Evolutionary conservation across 1,140 invertebrate species (phyloP), one percentile per base, ranked within the genome.

Genomic region (Acromyrmex echinatior): DNA sequence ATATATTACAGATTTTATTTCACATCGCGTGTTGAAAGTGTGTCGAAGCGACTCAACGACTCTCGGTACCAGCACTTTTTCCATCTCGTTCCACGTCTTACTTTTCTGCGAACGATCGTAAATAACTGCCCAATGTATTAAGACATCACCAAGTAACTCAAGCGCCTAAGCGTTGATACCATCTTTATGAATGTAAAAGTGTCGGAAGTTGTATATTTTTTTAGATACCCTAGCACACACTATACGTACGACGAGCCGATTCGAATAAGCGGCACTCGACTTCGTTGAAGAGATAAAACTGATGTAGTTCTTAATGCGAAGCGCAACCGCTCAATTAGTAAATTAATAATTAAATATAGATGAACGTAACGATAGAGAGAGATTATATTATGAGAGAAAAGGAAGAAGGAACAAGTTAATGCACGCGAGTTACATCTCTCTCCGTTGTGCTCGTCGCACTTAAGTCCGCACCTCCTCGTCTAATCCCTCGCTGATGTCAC

Each of bases 61-160:
- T 82, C 51, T 62, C 56, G 25, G 71, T 51, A 25, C 53, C 35
- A n/a, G 53, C 51, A 45, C 51, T 82, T 66, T 58, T 87, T 76
- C 45, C 66, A 31, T 81, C 53, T 63, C 62, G 76, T 79, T 88
- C 80, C 66, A 12, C 56, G 63, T 86, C 82, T 66, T 66, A 76
- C 74, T 81, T 87, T 80, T 86, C 81, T 63, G 71, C 86, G 2
- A 45, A 86, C 86, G 91, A 90, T 92, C 92, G 90, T 92, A 94
- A 94, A 94, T 93, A 93, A 92, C 88, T 87, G 87, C 66, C 90
- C 80, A 81, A 84, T 92, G 90, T 93, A 94, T 93, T 92, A 93
- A 94, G 93, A 94, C 92, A 93, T 93, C 93, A 93, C 86, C 91
- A 88, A 90, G 87, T 81, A 80, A 86, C 86, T 88, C 86, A 77